Conservation (phyloP, 2,113 vertebrate genomes). For the Hemibagrus wyckioides region DNA sequence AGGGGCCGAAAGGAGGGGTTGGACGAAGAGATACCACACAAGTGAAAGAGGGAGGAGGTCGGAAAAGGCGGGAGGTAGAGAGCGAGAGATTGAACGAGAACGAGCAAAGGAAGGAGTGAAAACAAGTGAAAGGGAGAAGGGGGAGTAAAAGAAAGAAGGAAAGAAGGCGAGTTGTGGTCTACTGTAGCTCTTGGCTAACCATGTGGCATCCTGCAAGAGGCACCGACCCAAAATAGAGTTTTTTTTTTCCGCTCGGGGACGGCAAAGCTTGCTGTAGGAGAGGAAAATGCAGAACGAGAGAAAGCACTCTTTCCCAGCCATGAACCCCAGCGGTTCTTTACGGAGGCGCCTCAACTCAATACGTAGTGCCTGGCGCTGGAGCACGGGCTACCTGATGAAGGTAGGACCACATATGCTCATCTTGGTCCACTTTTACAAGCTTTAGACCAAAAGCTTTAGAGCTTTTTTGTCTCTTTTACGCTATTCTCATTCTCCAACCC, state of each 20-base stretch:
- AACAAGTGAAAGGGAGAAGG: constrained; percentile 53
- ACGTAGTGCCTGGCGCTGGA: constrained; percentile 77
- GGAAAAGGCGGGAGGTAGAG: constrained; percentile 39
- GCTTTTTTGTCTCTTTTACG: constrained; percentile 44
- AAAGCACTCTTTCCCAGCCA: constrained; percentile 56
- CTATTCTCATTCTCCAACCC: constrained; percentile 35
- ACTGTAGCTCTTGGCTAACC: constrained; percentile 58
- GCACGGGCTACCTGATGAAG: constrained; percentile 76
- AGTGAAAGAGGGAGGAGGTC: constrained; percentile 40
- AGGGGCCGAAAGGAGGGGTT: constrained; percentile 54
- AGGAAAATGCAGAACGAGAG: constrained; percentile 44
- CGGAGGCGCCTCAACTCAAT: constrained; percentile 74
- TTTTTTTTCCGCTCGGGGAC: constrained; percentile 40
- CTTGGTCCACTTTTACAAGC: neutral
- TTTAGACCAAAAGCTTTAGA: constrained; percentile 22
- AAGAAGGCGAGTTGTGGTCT: constrained; percentile 53
- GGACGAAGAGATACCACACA: constrained; percentile 42
- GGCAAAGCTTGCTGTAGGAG: constrained; percentile 20
- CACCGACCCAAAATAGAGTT: constrained; percentile 66
- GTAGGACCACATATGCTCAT: constrained; percentile 38
- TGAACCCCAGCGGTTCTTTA: constrained; percentile 73
- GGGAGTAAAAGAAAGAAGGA: constrained; percentile 54
- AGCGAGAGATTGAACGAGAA: constrained; percentile 40
- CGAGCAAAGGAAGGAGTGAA: constrained; percentile 49
- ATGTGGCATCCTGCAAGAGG: constrained; percentile 63